Conservation (phyloP, 2,888 invertebrate genomes). For the Holacanthella duospinosa region DNA sequence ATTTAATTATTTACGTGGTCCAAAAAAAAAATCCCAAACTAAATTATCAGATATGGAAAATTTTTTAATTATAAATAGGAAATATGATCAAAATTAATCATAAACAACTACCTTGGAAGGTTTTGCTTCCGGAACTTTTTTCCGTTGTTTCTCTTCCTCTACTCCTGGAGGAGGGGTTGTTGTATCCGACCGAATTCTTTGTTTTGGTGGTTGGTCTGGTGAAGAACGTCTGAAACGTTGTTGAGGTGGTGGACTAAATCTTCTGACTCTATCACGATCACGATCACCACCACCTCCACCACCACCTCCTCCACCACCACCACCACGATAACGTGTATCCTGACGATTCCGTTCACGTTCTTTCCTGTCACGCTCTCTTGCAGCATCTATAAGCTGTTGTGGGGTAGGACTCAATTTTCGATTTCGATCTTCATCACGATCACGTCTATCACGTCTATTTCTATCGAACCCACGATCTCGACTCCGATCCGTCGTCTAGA, state of each 20-base stretch:
- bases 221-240: slow-evolving; percentile 10
- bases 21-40: no score
- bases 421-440: no score
- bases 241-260: neutral
- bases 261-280: neutral
- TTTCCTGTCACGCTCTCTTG: neutral
- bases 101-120: no score
- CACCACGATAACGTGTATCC: neutral
- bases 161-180: neutral
- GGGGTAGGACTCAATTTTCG: neutral
- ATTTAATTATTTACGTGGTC: no score
- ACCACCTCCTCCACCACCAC: neutral
- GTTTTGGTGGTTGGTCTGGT: neutral
- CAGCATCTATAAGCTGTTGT: neutral
- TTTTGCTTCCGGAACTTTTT: neutral
- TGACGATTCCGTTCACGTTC: neutral
- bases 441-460: neutral
- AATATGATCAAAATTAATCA: no score
- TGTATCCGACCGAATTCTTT: neutral
- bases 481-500: neutral
- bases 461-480: neutral
- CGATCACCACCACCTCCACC: no score
- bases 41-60: no score
- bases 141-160: neutral
- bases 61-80: no score